Conservation (phyloP, 2,797 vertebrate species). For the Falco novaeseelandiae region DNA sequence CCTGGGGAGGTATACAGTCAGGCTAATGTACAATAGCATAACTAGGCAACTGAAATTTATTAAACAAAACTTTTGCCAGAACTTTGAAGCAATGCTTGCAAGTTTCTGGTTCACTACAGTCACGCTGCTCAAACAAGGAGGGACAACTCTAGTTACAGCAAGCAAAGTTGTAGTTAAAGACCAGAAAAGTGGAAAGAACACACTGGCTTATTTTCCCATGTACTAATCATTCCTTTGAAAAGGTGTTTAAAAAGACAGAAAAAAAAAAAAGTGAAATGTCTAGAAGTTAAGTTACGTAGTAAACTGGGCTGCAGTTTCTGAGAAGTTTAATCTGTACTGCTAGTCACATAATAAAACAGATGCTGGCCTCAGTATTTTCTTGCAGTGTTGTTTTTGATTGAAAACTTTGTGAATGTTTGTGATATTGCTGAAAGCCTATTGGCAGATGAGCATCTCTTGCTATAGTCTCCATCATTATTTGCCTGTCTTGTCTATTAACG, state of each 20-base stretch:
- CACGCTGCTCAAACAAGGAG: neutral
- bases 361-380: conserved; percentile 77
- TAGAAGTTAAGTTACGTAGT: conserved; percentile 4
- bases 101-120: neutral
- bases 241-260: neutral
- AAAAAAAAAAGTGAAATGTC: neutral
- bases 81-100: neutral
- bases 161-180: neutral
- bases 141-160: neutral
- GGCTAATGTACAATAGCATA: neutral
- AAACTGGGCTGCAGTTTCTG: conserved; percentile 36
- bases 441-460: conserved; percentile 85
- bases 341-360: conserved; percentile 56
- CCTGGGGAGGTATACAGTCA: neutral
- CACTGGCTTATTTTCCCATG: neutral
- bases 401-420: conserved; percentile 84
- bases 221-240: conserved; percentile 33
- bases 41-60: conserved; percentile 14
- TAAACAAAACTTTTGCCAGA: conserved; percentile 9
- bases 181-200: neutral
- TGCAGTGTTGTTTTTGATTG: conserved; percentile 78
- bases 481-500: conserved; percentile 87
- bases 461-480: conserved; percentile 86
- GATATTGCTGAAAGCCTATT: conserved; percentile 83
- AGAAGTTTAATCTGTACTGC: conserved; percentile 70